These are phyloP conservation scores for Spodoptera frugiperda DNA, from an alignment of 1,140 invertebrate genomes.

Conservation along the genomic window DNA sequence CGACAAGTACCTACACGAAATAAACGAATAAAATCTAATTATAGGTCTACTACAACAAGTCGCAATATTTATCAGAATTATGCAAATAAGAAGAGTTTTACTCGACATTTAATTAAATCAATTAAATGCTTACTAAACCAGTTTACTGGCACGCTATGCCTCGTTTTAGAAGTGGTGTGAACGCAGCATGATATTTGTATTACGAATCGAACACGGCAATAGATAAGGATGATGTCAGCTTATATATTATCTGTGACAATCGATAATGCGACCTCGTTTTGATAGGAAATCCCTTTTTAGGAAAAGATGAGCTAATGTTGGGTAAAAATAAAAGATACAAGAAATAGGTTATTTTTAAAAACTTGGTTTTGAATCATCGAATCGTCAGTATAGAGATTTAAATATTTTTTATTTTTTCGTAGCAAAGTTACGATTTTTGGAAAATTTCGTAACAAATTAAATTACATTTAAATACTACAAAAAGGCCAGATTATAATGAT, in stretches of 20 bases:
- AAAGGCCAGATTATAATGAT: no score
- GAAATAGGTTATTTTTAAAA: not conserved
- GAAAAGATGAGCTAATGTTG: not conserved
- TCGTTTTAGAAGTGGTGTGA: conserved; percentile 6
- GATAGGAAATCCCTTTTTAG: conserved; percentile 18
- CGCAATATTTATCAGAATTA: no score
- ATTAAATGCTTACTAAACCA: conserved; percentile 2
- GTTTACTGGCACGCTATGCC: not conserved
- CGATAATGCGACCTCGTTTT: conserved; percentile 49
- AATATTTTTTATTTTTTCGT: no score
- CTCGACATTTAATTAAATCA: not conserved
- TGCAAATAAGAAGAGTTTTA: no score
- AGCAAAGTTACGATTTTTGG: no score
- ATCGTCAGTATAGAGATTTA: no score
- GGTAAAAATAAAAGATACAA: not conserved
- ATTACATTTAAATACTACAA: no score
- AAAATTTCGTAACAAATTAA: no score
- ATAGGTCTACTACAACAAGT: no score
- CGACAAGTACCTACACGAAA: no score
- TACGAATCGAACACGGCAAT: conserved; percentile 3
- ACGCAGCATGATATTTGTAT: conserved; percentile 40
- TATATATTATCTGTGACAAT: conserved; percentile 61
- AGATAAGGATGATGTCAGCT: conserved; percentile 49
- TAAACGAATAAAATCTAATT: no score
- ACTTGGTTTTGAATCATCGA: no score